Evolutionary conservation across 1,140 invertebrate species (phyloP).

Genomic region (Drosophila orena): DNA sequence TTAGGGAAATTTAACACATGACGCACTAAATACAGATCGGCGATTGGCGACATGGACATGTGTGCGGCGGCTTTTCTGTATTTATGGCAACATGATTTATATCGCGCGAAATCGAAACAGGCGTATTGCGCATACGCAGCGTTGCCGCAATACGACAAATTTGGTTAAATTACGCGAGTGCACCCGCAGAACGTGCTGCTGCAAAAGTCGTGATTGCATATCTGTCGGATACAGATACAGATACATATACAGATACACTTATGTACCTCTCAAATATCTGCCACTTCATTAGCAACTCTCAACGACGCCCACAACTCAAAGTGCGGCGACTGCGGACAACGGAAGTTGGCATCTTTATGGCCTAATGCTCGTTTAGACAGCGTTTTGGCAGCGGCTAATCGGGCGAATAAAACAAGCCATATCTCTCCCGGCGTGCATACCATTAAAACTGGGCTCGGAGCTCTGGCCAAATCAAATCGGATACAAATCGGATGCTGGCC

Average conservation of each 20-base stretch:
- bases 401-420: conserved; percentile 63
- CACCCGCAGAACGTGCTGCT: conserved; percentile 44
- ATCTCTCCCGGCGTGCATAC: conserved; percentile 46
- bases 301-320: conserved; percentile 30
- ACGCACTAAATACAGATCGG: conserved; percentile 49
- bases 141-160: conserved; percentile 56
- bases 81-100: conserved; percentile 79
- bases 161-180: conserved; percentile 71
- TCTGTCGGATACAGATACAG: background rate
- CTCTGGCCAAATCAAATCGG: conserved; percentile 15
- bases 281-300: conserved; percentile 16
- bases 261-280: background rate
- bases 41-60: conserved; percentile 41
- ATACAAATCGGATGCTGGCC: conserved; percentile 10
- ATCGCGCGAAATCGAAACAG: conserved; percentile 49
- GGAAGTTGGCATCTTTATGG: conserved; percentile 58
- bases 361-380: conserved; percentile 59
- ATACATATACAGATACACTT: background rate
- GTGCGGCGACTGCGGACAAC: conserved; percentile 34
- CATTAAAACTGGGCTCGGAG: conserved; percentile 35
- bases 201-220: conserved; percentile 30
- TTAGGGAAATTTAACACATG: conserved; percentile 79
- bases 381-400: conserved; percentile 60
- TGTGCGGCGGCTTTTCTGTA: conserved; percentile 33
- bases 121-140: conserved; percentile 68